Evolutionary conservation across 2,888 invertebrate genomes (phyloP), one percentile per base, ranked within the genome.

Genomic region (Octodonta nipae): DNA sequence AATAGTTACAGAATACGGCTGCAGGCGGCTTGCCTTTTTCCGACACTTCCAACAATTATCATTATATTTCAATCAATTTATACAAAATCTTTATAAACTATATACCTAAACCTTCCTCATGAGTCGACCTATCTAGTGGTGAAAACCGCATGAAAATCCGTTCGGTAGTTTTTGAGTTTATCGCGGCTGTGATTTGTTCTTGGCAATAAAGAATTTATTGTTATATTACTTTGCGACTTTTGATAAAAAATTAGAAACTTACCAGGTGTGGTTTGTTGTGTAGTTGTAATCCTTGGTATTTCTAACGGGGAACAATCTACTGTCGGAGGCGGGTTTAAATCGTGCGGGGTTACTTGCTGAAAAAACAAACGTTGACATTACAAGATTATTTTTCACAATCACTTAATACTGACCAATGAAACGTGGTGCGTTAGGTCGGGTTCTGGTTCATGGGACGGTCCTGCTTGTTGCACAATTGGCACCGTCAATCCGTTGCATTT

Each of bases 381-480:
- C 10, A 22, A 11, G 22, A n/a, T 2, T 4, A 11, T 3, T n/a
- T 22, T 10, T 22, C n/a, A 22, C 11, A n/a, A 4, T 22, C 22
- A 3, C 4, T 4, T 3, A 22, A 22, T 22, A 40, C 49, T 50
- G 51, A 61, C 61, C 49, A 61, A 42, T 13, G 59, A 58, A 27
- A 61, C 58, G 43, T 60, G 60, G 45, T 58, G 58, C 8, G 39
- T 36, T 30, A 7, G 42, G 37, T 26, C 66, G 30, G 66, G 64
- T 38, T 70, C 65, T 3, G 54, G 49, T 48, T 72, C 71, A 44
- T 67, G 66, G 13, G 67, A 68, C 36, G 69, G 65, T 17, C 70
- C 64, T 35, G 55, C 51, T 32, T 58, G 56, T 35, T 60, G 57
- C 43, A 58, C 56, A 30, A 40, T 47, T 4, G 46, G 26, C 48